Evolutionary conservation across 2,113 vertebrate species (phyloP).

Genomic region (Hippocampus guttulatus): DNA sequence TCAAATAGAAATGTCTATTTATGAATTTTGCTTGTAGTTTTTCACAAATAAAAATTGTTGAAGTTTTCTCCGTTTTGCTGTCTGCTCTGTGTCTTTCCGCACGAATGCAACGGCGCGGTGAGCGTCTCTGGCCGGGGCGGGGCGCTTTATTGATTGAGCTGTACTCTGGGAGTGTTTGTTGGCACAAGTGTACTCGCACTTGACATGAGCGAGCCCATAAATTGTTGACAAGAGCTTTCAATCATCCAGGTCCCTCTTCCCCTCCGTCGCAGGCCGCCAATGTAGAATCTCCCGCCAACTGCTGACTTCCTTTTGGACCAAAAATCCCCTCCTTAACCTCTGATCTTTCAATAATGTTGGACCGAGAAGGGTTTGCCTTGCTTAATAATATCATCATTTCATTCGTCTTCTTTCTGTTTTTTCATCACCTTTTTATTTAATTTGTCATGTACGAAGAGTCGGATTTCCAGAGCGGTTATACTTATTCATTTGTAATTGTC

Average conservation of each 20-base stretch:
- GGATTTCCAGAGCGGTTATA: too few species aligned
- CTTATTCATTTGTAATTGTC: too few species aligned
- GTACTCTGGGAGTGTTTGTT: constrained; percentile 13
- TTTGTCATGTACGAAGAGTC: background rate
- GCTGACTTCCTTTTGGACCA: constrained; percentile 8
- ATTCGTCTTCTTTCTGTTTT: background rate
- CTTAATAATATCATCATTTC: background rate
- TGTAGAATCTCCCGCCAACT: constrained; percentile 19
- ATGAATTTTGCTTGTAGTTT: constrained; percentile 99
- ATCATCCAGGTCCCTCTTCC: constrained; percentile 21
- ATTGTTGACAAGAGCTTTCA: constrained; percentile 41
- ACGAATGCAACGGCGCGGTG: too few species aligned
- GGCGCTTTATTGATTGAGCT: constrained; percentile 38
- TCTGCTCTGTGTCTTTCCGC: constrained; percentile 32
- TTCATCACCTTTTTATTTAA: background rate
- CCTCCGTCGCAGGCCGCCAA: constrained; percentile 35
- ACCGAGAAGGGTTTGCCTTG: background rate
- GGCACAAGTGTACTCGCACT: constrained; percentile 27
- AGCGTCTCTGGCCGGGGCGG: constrained; percentile 2
- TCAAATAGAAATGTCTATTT: constrained; percentile 99
- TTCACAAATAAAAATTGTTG: constrained; percentile 99
- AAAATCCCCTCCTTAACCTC: background rate
- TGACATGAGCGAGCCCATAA: constrained; percentile 33
- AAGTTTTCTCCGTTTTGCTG: constrained; percentile 75
- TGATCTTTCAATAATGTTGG: background rate